Evolutionary conservation across 2,888 invertebrate genomes (phyloP).

Genomic region (Torymus auratus): DNA sequence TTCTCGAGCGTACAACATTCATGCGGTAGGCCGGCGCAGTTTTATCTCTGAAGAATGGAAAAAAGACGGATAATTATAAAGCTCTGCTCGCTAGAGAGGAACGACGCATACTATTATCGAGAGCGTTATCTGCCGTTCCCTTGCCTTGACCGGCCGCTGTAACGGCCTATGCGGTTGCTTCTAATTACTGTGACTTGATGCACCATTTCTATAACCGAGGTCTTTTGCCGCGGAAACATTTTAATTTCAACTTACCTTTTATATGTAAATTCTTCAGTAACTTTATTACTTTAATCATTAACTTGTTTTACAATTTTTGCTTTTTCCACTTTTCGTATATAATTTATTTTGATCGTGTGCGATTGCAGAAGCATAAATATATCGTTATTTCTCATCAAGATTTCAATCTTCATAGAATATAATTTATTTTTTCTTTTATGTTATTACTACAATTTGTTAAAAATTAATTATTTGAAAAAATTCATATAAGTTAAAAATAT

Average conservation of each 20-base stretch:
- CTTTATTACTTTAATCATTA: conserved; percentile 28
- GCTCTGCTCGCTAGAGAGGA: conserved; percentile 61
- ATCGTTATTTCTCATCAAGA: no score
- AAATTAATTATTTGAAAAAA: no score
- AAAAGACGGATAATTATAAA: conserved; percentile 62
- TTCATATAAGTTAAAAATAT: no score
- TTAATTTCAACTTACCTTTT: conserved; percentile 47
- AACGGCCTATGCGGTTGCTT: conserved; percentile 45
- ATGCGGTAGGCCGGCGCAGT: conserved; percentile 51
- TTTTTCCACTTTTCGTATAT: conserved; percentile 1
- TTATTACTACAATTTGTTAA: no score
- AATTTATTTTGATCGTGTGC: neutral
- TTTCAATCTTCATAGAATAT: no score
- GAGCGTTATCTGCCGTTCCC: conserved; percentile 61
- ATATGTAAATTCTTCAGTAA: conserved; percentile 30
- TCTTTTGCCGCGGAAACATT: conserved; percentile 44
- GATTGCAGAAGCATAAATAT: no score
- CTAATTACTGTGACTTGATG: conserved; percentile 56
- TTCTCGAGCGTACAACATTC: conserved; percentile 38
- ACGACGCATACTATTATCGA: conserved; percentile 60
- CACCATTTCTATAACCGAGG: conserved; percentile 55
- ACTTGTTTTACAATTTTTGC: conserved; percentile 12
- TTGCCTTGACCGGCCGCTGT: conserved; percentile 49
- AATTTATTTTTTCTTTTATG: no score
- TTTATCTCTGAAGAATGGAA: conserved; percentile 41